Evolutionary conservation across 2,113 vertebrate genomes (phyloP).

Genomic region (Myxocyprinus asiaticus): DNA sequence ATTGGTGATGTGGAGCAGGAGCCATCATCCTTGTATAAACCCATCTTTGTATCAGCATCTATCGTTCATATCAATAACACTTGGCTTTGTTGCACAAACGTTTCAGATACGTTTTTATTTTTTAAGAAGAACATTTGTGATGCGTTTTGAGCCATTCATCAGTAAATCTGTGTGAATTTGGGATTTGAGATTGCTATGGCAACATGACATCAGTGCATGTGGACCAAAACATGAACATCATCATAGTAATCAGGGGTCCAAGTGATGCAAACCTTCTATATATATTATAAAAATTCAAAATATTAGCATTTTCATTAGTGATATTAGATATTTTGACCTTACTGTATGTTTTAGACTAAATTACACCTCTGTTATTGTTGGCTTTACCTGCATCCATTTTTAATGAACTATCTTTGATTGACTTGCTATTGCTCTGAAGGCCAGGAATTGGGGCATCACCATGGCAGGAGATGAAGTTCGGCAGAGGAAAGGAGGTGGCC

Average conservation of each 20-base stretch:
- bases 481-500: conserved; percentile 75
- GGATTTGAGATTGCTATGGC: conserved; percentile 14
- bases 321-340: too few species aligned
- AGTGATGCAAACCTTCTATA: neutral
- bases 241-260: neutral
- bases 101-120: neutral
- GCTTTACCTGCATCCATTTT: neutral
- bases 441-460: conserved; percentile 37
- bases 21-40: neutral
- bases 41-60: neutral
- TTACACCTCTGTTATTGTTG: neutral
- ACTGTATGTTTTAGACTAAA: neutral
- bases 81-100: too few species aligned
- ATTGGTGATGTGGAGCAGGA: conserved; percentile 4
- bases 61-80: neutral
- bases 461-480: conserved; percentile 86
- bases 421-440: neutral
- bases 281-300: too few species aligned
- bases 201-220: conserved; percentile 18
- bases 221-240: conserved; percentile 3
- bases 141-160: neutral
- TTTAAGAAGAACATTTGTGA: neutral
- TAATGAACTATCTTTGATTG: neutral
- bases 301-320: too few species aligned
- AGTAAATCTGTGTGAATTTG: neutral